Base-by-base conservation (phyloP, 2,113 vertebrate species). In the Lathamus discolor region DNA sequence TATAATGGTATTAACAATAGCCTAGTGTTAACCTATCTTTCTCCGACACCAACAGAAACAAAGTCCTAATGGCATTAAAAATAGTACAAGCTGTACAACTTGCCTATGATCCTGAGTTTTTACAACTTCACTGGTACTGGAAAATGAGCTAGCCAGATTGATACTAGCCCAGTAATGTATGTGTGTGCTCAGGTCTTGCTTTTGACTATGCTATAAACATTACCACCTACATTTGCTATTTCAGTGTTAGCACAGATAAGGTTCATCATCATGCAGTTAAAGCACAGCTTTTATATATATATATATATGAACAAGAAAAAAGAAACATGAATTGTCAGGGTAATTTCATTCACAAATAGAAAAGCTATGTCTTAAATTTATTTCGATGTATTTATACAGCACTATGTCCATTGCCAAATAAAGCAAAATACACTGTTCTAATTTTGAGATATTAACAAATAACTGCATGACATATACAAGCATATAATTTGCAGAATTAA, bases 1-100 rank as follows among this genome's bases (percentile, higher is more conserved):
- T 12, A 4, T 5, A 10, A 24, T 1, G 2, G 18, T 23, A 31
- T 11, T 37, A 20, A 44, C 0, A 0, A 41, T 10, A 48, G 20
- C 24, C 48, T 28, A 28, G 13, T 0, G 1, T 39, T 37, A 41
- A 27, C 31, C 8, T 15, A 29, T 17, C 11, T 2, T 17, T 7
- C 37, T 52, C 61, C 3, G 6, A 37, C 10, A 33, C 11, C 19
- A 19, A 11, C 1, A 68, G 70, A 25, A 77, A n/a, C 25, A 17
- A 54, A 70, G 41, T 31, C 5, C 33, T 28, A 33, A 49, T 1
- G 13, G 28, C 27, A 31, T 31, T 20, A 24, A 24, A 63, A 64
- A 11, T 5, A 9, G 33, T 20, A 22, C 44, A 43, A 52, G 43
- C 44, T 61, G 39, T 24, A 55, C 57, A 72, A 12, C 57, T 46